These are phyloP conservation scores for Enteromius viviparus DNA, from an alignment of 2,797 vertebrate species.

Conservation along the genomic window DNA sequence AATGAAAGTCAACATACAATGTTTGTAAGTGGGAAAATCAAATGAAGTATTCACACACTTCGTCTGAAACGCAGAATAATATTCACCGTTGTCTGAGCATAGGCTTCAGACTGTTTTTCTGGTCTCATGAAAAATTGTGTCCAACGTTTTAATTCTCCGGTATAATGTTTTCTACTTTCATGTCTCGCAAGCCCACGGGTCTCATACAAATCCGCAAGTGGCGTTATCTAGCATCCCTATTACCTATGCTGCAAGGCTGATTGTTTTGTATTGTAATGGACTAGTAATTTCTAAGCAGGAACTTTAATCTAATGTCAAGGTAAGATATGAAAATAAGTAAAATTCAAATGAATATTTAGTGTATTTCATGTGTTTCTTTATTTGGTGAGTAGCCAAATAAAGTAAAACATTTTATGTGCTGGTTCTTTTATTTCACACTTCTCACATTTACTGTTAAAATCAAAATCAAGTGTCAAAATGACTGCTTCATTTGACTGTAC, in stretches of 20 bases:
- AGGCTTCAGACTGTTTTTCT: background rate
- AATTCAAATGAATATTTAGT: background rate
- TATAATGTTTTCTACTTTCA: background rate
- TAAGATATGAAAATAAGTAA: background rate
- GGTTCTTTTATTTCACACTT: background rate
- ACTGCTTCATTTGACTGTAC: background rate
- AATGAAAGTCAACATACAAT: background rate
- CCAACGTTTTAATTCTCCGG: background rate
- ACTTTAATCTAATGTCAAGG: background rate
- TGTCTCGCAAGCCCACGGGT: background rate
- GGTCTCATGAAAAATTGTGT: background rate
- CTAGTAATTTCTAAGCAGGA: background rate
- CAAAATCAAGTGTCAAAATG: background rate
- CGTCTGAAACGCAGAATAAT: background rate
- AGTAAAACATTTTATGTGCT: background rate
- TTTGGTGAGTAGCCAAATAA: background rate
- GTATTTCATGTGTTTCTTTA: background rate
- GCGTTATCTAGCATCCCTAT: background rate
- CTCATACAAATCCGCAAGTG: background rate
- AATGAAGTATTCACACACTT: background rate
- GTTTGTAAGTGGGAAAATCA: background rate
- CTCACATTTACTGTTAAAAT: background rate
- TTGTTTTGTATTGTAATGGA: background rate
- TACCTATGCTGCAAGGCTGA: background rate
- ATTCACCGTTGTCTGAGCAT: background rate